Conservation (phyloP, 1,140 invertebrate species). For the Tetramorium simillimum region DNA sequence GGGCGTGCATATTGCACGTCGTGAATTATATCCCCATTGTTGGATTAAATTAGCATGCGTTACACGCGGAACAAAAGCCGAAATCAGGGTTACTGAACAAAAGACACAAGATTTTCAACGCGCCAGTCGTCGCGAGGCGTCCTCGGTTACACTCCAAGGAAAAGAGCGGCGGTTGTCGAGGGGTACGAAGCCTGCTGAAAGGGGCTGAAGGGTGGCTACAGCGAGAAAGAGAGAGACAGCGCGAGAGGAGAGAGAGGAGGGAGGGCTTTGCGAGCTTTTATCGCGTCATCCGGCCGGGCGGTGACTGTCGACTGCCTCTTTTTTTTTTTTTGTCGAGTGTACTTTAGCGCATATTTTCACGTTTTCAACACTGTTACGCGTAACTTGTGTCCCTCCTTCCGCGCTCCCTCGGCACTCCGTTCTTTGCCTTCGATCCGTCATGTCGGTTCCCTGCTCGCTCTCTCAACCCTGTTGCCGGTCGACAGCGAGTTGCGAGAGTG, state of each 20-base stretch:
- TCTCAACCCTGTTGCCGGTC: slow-evolving; percentile 5
- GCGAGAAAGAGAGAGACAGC: not conserved
- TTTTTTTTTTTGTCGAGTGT: slow-evolving; percentile 41
- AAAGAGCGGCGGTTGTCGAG: slow-evolving; percentile 11
- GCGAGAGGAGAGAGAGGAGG: not conserved
- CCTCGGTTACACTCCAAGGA: not conserved
- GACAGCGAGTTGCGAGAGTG: slow-evolving; percentile 16
- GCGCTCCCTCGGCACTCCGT: not conserved
- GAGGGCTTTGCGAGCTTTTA: slow-evolving; percentile 40
- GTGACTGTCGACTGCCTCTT: slow-evolving; percentile 10
- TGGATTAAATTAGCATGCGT: not conserved
- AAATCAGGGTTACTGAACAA: slow-evolving; percentile 5
- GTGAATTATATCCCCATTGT: not conserved
- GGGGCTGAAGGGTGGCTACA: not conserved
- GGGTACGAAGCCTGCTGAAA: not conserved
- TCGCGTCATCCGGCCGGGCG: slow-evolving; percentile 41
- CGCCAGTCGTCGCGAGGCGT: slow-evolving; percentile 16
- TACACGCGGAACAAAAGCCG: not conserved
- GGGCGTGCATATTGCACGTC: not conserved
- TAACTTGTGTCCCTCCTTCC: slow-evolving; percentile 42
- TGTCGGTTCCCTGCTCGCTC: not conserved
- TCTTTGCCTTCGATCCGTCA: slow-evolving; percentile 26
- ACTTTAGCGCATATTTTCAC: slow-evolving; percentile 44
- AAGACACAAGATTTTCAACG: slow-evolving; percentile 32
- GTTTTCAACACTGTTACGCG: slow-evolving; percentile 34